Base-by-base conservation (phyloP, 2,113 vertebrate species). In the Cervus canadensis region DNA sequence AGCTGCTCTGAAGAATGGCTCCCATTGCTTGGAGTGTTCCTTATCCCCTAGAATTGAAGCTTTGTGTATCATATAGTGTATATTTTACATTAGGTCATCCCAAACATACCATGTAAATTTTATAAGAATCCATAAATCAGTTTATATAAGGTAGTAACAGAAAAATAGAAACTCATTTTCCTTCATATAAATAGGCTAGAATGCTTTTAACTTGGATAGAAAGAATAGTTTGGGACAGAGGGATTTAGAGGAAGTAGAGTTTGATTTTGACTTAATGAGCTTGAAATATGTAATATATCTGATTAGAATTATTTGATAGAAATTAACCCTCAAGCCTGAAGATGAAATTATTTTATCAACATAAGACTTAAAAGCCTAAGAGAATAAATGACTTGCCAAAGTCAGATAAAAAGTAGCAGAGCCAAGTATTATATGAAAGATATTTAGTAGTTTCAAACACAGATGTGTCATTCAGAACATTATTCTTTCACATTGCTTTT, bases 151-250 rank as follows among this genome's bases (percentile, higher is more conserved):
- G 8, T 82, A 56, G n/a, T 88, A 54, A 59, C 28, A 76, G 85
- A 83, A 90, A 92, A 95, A n/a, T 78, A 94, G 15, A 81, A 60
- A 11, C 23, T 90, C 79, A 82, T 87, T 88, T 94, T 52, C 11
- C 48, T 43, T 92, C 40, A 36, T 89, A 26, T 84, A 87, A 94
- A 45, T 81, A 93, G 64, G 36, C 1, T 6, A 81, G 76, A 91
- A 91, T 91, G n/a, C 33, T 94, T 95, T 94, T 96, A 76, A 54
- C n/a, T 89, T 97, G 30, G 23, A 76, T 74, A 92, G 19, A 83
- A 92, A 87, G 78, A 57, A 92, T 30, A 84, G 48, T 86, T 93
- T 43, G 40, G 21, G 7, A 76, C 88, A 43, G 45, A 23, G 40
- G 28, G 64, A 28, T 3, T 45, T 85, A 87, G 52, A 81, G 15